These are phyloP conservation scores for Fregata magnificens DNA, from an alignment of 2,113 vertebrate species.

Conservation along the genomic window DNA sequence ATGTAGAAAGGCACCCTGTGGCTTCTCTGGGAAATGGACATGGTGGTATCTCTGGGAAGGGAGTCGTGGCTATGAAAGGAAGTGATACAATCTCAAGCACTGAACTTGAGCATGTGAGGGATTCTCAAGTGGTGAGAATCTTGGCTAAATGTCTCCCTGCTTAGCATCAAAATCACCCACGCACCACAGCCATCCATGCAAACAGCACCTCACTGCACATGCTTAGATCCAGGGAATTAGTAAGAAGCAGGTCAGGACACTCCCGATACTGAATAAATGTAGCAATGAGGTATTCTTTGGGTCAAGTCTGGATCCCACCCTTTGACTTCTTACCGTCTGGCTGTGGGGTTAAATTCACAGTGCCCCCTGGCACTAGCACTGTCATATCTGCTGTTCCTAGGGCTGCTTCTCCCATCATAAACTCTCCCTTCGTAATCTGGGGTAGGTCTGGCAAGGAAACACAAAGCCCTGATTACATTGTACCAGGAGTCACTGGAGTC, in stretches of 20 bases:
- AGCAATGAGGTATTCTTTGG: not conserved
- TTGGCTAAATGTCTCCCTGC: not conserved
- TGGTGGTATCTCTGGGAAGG: constrained; percentile 16
- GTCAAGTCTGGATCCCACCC: not conserved
- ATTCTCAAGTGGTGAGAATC: not conserved
- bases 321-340: not conserved
- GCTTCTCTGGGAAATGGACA: constrained; percentile 44
- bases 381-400: constrained; percentile 9
- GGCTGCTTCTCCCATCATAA: constrained; percentile 15
- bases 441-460: not conserved
- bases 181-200: not conserved
- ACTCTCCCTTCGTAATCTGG: not conserved
- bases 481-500: not conserved
- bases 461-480: not conserved
- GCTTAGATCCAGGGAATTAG: not conserved
- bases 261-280: fast-evolving
- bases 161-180: not conserved
- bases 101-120: not conserved
- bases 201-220: not conserved
- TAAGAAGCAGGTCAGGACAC: not conserved
- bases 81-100: constrained; percentile 7
- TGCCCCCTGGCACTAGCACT: not conserved
- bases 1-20: constrained; percentile 67
- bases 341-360: not conserved
- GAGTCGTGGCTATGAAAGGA: constrained; percentile 26